phyloP scores from a whole-genome alignment of 2,888 invertebrate genomes.

The Cosmia pyralina region DNA sequence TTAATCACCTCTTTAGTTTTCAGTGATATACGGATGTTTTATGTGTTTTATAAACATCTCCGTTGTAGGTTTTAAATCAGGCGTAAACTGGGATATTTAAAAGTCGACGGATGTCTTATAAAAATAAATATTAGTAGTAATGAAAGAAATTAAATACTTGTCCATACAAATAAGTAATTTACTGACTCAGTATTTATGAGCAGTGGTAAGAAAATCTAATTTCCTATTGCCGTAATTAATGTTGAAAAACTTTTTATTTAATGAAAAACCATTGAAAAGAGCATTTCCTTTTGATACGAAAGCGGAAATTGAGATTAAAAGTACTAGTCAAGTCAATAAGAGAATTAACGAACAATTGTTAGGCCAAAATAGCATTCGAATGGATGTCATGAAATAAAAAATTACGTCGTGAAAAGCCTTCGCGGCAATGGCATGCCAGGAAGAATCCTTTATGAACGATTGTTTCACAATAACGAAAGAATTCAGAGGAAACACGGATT shows the following conservation, averaged over 20 bases:
- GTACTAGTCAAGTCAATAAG: conserved; percentile 7
- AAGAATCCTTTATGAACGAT: conserved; percentile 19
- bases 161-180: background rate
- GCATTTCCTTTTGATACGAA: background rate
- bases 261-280: background rate
- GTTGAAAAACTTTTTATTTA: no score
- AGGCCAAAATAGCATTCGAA: conserved; percentile 20
- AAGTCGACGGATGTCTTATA: no score
- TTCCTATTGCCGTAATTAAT: no score
- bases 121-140: no score
- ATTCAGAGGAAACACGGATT: background rate
- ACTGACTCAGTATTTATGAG: background rate
- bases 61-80: background rate
- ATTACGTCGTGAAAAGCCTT: conserved; percentile 18
- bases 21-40: conserved; percentile 32
- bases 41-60: conserved; percentile 13
- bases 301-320: conserved; percentile 17
- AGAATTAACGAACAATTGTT: conserved; percentile 10
- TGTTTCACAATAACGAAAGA: conserved; percentile 11
- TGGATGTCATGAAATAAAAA: conserved; percentile 22
- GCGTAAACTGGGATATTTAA: background rate
- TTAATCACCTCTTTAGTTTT: conserved; percentile 44
- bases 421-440: background rate
- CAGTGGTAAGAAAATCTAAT: background rate
- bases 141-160: no score